Conservation (phyloP, 2,113 vertebrate species). For the Sterna hirundo region DNA sequence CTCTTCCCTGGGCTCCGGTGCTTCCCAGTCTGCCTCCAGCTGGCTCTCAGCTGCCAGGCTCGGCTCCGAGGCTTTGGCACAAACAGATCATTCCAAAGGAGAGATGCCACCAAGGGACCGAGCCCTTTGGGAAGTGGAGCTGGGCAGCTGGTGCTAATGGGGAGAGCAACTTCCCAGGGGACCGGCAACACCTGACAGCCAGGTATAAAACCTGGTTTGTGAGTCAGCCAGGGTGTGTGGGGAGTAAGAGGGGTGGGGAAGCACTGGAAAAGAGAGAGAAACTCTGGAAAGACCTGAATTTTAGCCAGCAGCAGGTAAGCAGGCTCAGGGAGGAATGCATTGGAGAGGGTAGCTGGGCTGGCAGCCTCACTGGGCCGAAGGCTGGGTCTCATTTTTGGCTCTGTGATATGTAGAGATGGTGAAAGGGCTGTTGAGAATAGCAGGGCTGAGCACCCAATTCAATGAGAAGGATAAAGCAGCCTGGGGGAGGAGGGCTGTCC, state of each 20-base stretch:
- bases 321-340: background rate
- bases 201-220: background rate
- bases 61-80: accelerated
- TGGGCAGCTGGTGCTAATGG: background rate
- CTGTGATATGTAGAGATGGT: background rate
- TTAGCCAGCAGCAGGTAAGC: background rate
- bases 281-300: accelerated
- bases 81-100: accelerated
- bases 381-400: background rate
- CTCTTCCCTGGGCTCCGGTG: accelerated
- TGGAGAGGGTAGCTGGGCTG: background rate
- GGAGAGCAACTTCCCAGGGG: background rate
- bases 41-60: background rate
- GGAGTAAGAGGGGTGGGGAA: too few relatives aligned
- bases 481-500: background rate
- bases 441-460: background rate
- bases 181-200: background rate
- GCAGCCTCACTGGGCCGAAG: background rate
- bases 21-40: background rate
- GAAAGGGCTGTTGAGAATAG: background rate
- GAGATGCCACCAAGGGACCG: background rate
- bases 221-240: accelerated
- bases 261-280: background rate
- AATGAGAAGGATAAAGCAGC: background rate
- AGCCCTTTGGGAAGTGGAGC: background rate